These are phyloP conservation scores for Limnothrissa miodon DNA, from an alignment of 2,113 vertebrate genomes.

Conservation along the genomic window DNA sequence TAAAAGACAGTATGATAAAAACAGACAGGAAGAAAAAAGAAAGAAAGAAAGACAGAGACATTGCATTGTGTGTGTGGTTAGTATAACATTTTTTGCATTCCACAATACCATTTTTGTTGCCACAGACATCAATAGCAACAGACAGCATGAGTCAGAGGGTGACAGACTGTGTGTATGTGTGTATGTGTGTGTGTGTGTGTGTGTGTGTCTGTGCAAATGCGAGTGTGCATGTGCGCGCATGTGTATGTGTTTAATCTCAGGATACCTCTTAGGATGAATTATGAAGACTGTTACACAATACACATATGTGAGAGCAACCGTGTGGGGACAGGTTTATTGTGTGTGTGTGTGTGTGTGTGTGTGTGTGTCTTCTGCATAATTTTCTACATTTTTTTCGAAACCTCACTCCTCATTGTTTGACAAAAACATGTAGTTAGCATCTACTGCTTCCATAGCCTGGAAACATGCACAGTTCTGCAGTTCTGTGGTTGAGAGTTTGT, in stretches of 20 bases:
- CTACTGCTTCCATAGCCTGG: conserved; percentile 1
- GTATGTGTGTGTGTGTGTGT: not conserved
- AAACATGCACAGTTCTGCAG: not conserved
- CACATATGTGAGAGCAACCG: not conserved
- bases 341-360: conserved; percentile 1
- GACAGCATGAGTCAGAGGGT: not conserved
- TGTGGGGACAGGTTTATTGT: not conserved
- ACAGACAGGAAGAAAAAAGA: not conserved
- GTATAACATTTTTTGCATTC: not conserved
- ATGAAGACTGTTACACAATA: not conserved
- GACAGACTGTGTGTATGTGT: not conserved
- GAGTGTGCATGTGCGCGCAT: not conserved
- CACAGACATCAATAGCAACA: not conserved
- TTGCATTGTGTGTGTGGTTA: not conserved
- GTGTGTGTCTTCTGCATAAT: conserved; percentile 27
- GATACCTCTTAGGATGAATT: not conserved
- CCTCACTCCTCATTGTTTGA: conserved; percentile 42
- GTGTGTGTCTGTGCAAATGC: not conserved
- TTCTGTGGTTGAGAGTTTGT: not conserved
- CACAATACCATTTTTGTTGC: not conserved
- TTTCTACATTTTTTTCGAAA: conserved; percentile 56
- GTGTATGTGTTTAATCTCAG: not conserved
- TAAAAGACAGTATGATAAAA: not conserved
- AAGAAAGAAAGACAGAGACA: not conserved
- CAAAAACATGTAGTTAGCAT: conserved; percentile 40